Percentiles rank a stretch among this genome's conserved stretches.
phyloP scores from a whole-genome alignment of 53 echinoderm and acorn worm genomes.

The Stichopus horrens region DNA sequence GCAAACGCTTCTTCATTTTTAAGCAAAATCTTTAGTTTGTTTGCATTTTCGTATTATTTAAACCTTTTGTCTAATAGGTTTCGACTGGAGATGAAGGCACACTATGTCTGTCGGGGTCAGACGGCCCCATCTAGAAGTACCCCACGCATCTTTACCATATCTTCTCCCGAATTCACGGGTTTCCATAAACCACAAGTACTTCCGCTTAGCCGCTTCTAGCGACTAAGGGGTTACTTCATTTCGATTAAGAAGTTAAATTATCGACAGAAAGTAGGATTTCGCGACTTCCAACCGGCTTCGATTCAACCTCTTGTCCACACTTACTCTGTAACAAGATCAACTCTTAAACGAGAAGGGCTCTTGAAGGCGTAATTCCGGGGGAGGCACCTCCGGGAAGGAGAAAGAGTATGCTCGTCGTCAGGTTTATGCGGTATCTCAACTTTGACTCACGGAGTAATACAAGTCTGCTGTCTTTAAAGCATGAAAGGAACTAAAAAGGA shows the following conservation, averaged over 20 bases:
- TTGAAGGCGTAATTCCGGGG: conserved; percentile 30
- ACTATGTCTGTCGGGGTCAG: conserved; percentile 23
- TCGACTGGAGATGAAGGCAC: neutral
- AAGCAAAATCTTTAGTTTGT: no score
- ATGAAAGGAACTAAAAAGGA: neutral
- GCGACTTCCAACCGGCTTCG: conserved; percentile 6
- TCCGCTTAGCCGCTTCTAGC: conserved; percentile 42
- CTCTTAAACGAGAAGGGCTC: conserved; percentile 28
- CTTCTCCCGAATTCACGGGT: conserved; percentile 33
- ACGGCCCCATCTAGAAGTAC: conserved; percentile 29
- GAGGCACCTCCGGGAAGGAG: conserved; percentile 18
- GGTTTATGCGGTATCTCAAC: neutral
- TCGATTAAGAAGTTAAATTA: conserved; percentile 40
- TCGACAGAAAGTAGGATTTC: conserved; percentile 39
- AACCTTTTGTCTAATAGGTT: no score
- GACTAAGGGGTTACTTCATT: conserved; percentile 36
- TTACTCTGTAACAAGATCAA: conserved; percentile 41
- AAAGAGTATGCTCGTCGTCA: neutral
- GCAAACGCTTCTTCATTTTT: no score
- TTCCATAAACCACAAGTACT: conserved; percentile 25
- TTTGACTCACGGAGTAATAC: neutral
- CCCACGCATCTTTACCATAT: conserved; percentile 17
- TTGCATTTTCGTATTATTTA: no score
- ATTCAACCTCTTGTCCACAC: conserved; percentile 35
- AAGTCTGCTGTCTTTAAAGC: neutral